phyloP scores from a whole-genome alignment of 2,888 invertebrate species.

The Abrostola triplasia region DNA sequence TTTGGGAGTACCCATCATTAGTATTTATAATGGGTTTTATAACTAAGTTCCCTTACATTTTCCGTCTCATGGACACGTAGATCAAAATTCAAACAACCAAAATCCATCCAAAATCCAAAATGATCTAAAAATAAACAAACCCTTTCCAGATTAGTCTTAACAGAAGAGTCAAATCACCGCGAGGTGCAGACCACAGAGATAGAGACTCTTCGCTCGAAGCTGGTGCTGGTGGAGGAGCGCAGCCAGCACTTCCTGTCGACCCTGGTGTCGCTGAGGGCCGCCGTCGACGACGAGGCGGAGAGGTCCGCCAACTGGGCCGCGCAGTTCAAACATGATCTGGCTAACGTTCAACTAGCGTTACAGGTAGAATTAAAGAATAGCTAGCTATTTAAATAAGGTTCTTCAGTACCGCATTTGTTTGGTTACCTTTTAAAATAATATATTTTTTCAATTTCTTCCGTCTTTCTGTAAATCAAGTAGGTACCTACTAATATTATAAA shows the following conservation, averaged over 20 bases:
- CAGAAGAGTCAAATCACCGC: conserved; percentile 75
- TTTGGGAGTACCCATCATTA: too few species aligned
- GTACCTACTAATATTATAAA: too few species aligned
- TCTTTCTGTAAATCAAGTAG: too few species aligned
- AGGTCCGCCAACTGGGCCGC: conserved; percentile 83
- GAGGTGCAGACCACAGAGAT: conserved; percentile 79
- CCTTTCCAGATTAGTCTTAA: conserved; percentile 71
- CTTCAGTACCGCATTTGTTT: too few species aligned
- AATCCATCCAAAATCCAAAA: background rate
- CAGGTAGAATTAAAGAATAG: conserved; percentile 71
- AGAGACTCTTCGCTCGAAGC: conserved; percentile 78
- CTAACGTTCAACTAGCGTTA: conserved; percentile 83
- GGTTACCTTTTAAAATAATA: too few species aligned
- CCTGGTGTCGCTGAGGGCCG: conserved; percentile 80
- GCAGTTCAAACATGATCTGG: conserved; percentile 86
- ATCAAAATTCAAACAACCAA: background rate
- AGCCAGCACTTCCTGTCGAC: conserved; percentile 81
- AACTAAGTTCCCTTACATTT: too few species aligned
- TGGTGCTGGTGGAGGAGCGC: conserved; percentile 80
- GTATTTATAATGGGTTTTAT: too few species aligned
- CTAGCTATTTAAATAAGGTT: too few species aligned
- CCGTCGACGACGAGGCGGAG: conserved; percentile 85
- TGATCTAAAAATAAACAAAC: background rate
- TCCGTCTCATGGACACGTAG: too few species aligned
- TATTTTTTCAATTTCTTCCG: too few species aligned